Base-by-base conservation (phyloP, 2,797 vertebrate species). In the Lagocephalus sceleratus region DNA sequence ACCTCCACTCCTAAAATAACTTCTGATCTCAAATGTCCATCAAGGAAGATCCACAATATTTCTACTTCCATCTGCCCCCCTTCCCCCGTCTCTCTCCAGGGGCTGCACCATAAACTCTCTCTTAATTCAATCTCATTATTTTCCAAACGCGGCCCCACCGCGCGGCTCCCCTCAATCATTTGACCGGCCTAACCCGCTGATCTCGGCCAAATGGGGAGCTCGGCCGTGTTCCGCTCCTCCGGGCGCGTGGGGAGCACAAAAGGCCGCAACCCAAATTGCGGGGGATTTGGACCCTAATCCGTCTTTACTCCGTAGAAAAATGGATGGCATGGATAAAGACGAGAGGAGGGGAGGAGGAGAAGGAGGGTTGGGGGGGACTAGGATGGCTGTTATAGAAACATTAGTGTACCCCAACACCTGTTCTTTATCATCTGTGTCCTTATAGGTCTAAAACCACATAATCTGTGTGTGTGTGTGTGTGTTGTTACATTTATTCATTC, bases 121-220 rank as follows among this genome's bases (percentile, higher is more conserved):
- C 55, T 76, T 86, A 83, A 85, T 82, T 88, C 82, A 76, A 83
- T 85, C 71, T 81, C 67, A 81, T 86, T 77, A 85, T 85, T 83
- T 85, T 61, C 23, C 64, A 84, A 86, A 87, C 81, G 79, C 72
- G 62, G 70, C 47, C 45, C 40, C 22, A 59, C 64, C 57, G 63
- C 58, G 72, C 35, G 55, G 64, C 53, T 68, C 71, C 58, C 63
- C 44, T 80, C 84, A 83, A 85, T 87, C 79, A 76, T 58, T 39
- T 50, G 47, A 29, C 46, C 5, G 49, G 84, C 76, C 85, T 87
- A 83, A 87, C 82, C 83, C 79, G 66, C 71, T 88, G 84, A 88
- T 87, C 87, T 87, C 69, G 62, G 57, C 75, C 62, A 82, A 88
- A 87, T 87, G 69, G 73, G 69, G 65, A 11, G 63, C 54, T 60